These are phyloP conservation scores for Falco peregrinus DNA, from an alignment of 2,797 vertebrate species.

Conservation along the genomic window DNA sequence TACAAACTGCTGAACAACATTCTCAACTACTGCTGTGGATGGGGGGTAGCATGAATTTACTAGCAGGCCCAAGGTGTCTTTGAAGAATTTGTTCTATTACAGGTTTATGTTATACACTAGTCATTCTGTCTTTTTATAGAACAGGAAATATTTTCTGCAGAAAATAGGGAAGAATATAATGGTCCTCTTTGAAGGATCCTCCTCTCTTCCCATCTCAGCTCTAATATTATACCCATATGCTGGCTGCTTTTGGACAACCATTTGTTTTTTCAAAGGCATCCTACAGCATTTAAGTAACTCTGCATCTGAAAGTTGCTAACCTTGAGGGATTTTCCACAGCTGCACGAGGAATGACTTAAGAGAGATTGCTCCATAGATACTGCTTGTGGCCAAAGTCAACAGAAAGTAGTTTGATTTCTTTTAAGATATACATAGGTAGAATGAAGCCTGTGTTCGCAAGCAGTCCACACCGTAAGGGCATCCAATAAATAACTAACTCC, in stretches of 20 bases:
- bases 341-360: background rate
- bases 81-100: background rate
- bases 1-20: background rate
- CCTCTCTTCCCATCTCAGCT: background rate
- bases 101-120: background rate
- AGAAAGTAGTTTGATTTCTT: slow-evolving; percentile 75
- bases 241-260: background rate
- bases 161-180: background rate
- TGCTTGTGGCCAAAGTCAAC: slow-evolving; percentile 79
- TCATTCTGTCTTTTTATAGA: background rate
- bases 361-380: slow-evolving; percentile 58
- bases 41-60: background rate
- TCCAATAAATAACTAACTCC: slow-evolving; percentile 77
- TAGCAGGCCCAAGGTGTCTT: background rate
- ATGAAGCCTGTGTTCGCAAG: slow-evolving; percentile 82
- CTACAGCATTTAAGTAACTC: background rate
- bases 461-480: slow-evolving; percentile 78
- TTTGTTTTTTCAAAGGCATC: slow-evolving; percentile 3
- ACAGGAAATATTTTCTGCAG: slow-evolving; percentile 15
- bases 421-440: slow-evolving; percentile 77
- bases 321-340: slow-evolving; percentile 58
- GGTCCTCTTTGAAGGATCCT: background rate
- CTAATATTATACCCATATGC: background rate
- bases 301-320: slow-evolving; percentile 20
- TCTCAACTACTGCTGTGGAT: background rate